These are phyloP conservation scores for Chelon labrosus DNA, from an alignment of 2,797 vertebrate genomes.

Conservation along the genomic window DNA sequence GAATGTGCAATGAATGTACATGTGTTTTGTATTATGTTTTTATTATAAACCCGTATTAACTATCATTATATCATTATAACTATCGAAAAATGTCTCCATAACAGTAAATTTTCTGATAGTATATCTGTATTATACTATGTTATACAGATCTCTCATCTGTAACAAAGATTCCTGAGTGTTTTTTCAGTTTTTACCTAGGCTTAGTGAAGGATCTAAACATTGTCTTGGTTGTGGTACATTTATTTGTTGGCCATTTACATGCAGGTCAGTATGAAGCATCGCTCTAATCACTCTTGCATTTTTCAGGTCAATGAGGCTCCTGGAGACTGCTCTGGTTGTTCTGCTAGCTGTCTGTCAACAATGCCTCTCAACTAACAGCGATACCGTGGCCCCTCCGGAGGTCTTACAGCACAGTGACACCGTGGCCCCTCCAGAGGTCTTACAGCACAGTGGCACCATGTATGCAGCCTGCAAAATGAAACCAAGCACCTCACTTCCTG, in stretches of 20 bases:
- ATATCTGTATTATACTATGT: not conserved
- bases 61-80: too few species aligned
- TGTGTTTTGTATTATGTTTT: too few species aligned
- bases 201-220: not conserved
- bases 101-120: not conserved
- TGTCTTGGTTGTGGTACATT: not conserved
- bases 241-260: conserved; percentile 1
- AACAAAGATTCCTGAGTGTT: not conserved
- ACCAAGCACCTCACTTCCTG: conserved; percentile 83
- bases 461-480: conserved; percentile 86
- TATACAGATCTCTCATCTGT: not conserved
- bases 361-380: conserved; percentile 26
- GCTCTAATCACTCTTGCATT: not conserved
- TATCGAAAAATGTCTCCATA: too few species aligned
- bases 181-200: not conserved
- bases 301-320: conserved; percentile 56
- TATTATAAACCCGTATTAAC: too few species aligned
- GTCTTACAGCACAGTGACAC: conserved; percentile 66
- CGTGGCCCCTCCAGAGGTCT: conserved; percentile 69
- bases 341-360: conserved; percentile 60
- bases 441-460: conserved; percentile 79
- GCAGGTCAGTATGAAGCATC: not conserved
- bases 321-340: conserved; percentile 49
- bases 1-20: too few species aligned
- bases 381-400: conserved; percentile 55